Evolutionary conservation across 2,113 vertebrate genomes (phyloP).

Genomic region (Synchiropus splendidus): DNA sequence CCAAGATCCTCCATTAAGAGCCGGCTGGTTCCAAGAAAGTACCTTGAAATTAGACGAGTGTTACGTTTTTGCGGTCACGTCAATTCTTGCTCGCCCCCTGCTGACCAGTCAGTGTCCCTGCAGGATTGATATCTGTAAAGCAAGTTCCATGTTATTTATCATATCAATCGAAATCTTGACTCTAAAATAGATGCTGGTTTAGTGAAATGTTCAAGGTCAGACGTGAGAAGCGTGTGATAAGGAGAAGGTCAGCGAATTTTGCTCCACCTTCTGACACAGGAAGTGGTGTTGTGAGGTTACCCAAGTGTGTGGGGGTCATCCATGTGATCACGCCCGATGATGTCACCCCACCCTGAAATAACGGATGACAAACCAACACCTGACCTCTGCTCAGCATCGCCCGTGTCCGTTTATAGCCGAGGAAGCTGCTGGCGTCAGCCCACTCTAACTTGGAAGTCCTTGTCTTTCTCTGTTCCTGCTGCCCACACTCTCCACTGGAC

Average conservation of each 20-base stretch:
- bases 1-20: too few relatives aligned
- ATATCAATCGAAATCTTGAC: too few relatives aligned
- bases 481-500: slow-evolving; percentile 61
- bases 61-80: too few relatives aligned
- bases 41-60: too few relatives aligned
- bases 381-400: slow-evolving; percentile 48
- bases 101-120: slow-evolving; percentile 23
- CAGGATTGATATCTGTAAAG: slow-evolving; percentile 1
- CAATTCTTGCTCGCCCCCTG: slow-evolving; percentile 25
- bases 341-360: slow-evolving; percentile 56
- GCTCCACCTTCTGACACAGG: too few relatives aligned
- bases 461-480: slow-evolving; percentile 52
- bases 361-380: slow-evolving; percentile 46
- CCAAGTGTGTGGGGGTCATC: slow-evolving; percentile 21
- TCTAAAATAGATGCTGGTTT: too few relatives aligned
- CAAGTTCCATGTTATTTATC: too few relatives aligned
- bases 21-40: too few relatives aligned
- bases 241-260: too few relatives aligned
- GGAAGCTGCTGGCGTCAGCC: slow-evolving; percentile 34
- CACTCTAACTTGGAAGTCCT: slow-evolving; percentile 60
- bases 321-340: slow-evolving; percentile 34
- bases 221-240: too few relatives aligned
- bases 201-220: too few relatives aligned
- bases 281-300: too few relatives aligned
- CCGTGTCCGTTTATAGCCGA: slow-evolving; percentile 49